Base-by-base conservation (phyloP, 2,113 vertebrate genomes). In the Furnarius figulus region DNA sequence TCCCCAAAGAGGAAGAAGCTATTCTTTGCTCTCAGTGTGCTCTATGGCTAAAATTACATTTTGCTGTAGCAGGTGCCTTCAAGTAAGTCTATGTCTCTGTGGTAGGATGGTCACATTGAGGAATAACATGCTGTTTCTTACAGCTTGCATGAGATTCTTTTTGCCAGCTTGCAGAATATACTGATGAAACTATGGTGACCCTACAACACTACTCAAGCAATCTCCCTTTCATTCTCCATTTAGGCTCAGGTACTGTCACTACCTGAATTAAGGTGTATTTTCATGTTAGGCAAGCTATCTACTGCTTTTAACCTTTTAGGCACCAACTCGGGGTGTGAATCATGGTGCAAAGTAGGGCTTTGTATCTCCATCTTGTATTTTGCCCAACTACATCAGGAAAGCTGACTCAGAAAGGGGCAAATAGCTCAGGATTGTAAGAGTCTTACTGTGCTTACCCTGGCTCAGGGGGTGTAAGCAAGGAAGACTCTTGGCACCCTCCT, bases 371-470 rank as follows among this genome's bases (percentile, higher is more conserved):
- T 31, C 35, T 87, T 25, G 3, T 56, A 25, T 74, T 90, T 75
- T 61, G 18, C 52, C 56, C 14, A 31, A 14, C 17, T 39, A 3
- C 25, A 28, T 49, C 20, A 66, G 37, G 46, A 65, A 77, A 87
- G 22, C 31, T 87, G 58, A 18, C 71, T 65, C 44, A 73, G 82
- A 89, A 86, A 52, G 10, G 17, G 37, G 14, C 33, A 83, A 79
- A 83, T 11, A 83, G 20, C 10, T 88, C 33, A 37, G 17, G 31
- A 6, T 22, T 65, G 8, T 42, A 39, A 83, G 58, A 42, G 5
- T n/a, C 0, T n/a, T 0, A 0, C 35, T 66, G 39, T 55, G 12
- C 24, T 73, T 30, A 31, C 15, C 23, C 15, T 52, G 65, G 24
- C 28, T 83, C 21, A 58, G 47, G 7, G 16, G 1, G 1, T 44